Conservation (phyloP, 2,888 invertebrate species). For the Dione juno region DNA sequence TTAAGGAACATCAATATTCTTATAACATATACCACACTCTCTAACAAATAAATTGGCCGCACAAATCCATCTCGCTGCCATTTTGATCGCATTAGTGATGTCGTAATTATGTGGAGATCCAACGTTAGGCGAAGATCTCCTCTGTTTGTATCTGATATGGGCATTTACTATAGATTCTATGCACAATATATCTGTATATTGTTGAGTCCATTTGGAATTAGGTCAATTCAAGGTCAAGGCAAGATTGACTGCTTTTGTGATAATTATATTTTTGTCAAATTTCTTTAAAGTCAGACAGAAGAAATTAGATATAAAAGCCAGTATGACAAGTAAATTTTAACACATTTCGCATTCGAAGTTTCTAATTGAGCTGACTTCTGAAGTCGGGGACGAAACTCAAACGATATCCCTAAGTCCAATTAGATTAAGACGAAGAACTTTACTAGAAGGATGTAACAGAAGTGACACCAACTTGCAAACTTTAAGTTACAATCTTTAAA, state of each 20-base stretch:
- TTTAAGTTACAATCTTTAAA: neutral
- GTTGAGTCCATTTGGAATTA: no score
- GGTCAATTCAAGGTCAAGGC: no score
- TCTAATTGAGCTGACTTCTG: neutral
- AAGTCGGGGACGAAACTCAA: neutral
- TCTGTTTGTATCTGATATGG: neutral
- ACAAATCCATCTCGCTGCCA: constrained; percentile 35
- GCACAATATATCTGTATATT: neutral
- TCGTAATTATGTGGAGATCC: constrained; percentile 18
- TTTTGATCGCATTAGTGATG: constrained; percentile 32
- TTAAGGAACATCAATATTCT: neutral
- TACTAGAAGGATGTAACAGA: neutral
- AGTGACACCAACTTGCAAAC: neutral
- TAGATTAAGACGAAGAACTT: constrained; percentile 5
- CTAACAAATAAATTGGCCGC: constrained; percentile 37
- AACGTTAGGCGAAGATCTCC: neutral
- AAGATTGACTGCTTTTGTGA: no score
- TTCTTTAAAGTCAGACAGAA: no score
- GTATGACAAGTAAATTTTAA: neutral
- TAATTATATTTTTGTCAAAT: no score
- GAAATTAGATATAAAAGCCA: no score
- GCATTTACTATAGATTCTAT: no score
- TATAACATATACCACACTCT: constrained; percentile 18
- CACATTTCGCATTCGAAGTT: neutral
- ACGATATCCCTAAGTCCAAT: neutral